Evolutionary conservation across 2,113 vertebrate species (phyloP).

Genomic region (Catagonus wagneri): DNA sequence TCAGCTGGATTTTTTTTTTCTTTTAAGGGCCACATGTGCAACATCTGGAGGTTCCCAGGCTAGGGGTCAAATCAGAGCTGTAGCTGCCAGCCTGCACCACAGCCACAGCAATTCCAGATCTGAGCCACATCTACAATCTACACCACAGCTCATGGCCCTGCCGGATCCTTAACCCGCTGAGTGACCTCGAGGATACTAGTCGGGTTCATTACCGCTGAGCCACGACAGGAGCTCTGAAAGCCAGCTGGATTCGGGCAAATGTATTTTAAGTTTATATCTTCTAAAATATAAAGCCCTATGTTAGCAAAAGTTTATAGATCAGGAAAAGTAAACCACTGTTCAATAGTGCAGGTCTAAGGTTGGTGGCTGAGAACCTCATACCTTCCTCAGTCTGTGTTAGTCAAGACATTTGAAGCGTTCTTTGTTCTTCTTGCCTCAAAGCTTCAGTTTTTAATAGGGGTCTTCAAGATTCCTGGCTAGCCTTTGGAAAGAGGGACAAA

Average conservation of each 20-base stretch:
- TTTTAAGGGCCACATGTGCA: too few relatives aligned
- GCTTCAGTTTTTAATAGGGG: not conserved
- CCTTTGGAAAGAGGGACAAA: not conserved
- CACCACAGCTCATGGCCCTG: too few relatives aligned
- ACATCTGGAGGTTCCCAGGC: too few relatives aligned
- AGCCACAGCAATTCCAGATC: too few relatives aligned
- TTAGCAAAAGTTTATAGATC: not conserved
- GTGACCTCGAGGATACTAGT: too few relatives aligned
- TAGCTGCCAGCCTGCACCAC: too few relatives aligned
- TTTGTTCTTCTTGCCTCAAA: not conserved
- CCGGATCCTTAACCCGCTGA: too few relatives aligned
- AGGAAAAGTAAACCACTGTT: not conserved
- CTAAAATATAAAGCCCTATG: not conserved
- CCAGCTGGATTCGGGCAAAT: not conserved
- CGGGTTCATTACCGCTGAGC: too few relatives aligned
- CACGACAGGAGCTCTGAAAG: not conserved
- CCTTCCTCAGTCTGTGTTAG: not conserved
- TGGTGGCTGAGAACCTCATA: not conserved
- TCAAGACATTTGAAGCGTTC: not conserved
- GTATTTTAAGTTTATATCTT: not conserved
- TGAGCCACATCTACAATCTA: too few relatives aligned
- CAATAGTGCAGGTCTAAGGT: not conserved
- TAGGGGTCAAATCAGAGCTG: too few relatives aligned
- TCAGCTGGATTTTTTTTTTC: not conserved
- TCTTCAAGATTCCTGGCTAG: not conserved